Evolutionary conservation across 2,797 vertebrate species (phyloP), one percentile per base, ranked within the genome.

Genomic region (Phalloptychus januarius): DNA sequence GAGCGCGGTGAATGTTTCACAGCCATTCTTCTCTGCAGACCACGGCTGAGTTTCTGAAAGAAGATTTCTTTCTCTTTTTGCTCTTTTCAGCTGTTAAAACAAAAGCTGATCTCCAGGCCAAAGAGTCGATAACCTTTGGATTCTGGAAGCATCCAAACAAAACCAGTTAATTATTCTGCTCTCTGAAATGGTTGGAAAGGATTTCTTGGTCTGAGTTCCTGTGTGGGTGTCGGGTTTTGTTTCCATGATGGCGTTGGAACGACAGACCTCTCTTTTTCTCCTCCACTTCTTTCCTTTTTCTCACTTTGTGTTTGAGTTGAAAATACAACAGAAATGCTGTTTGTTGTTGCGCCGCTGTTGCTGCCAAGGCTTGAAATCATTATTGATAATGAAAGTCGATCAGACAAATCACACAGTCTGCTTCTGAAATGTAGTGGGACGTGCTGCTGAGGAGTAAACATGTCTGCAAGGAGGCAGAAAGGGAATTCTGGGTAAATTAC

Each of bases 141-240:
- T 42, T 75, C 85, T 80, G 80, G 25, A 78, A 87, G 85, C 82
- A 69, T 79, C 78, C 38, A 25, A 84, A 90, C 82, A 79, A 82
- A 73, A 52, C 31, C 74, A 71, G 74, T 78, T 90, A 87, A 93
- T 91, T 86, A 86, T 87, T 76, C 20, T 5, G 77, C 15, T 89
- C 80, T 71, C 46, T 79, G 69, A 85, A 67, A 73, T 71, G 56
- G 67, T 76, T 84, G 79, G 73, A 50, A 38, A 44, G 63, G 77
- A 75, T 90, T 90, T 90, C 83, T 83, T 61, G 74, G 72, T 65
- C 5, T 0, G 46, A 44, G 33, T 58, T 75, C 45, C 71, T 48
- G 78, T 70, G 87, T 80, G 83, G 80, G 80, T 78, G 52, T 76
- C 11, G 74, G 63, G 48, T 76, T 54, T 56, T 79, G 74, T 84